These are phyloP conservation scores for Creontiades dilutus DNA, from an alignment of 2,888 invertebrate genomes.

Conservation along the genomic window DNA sequence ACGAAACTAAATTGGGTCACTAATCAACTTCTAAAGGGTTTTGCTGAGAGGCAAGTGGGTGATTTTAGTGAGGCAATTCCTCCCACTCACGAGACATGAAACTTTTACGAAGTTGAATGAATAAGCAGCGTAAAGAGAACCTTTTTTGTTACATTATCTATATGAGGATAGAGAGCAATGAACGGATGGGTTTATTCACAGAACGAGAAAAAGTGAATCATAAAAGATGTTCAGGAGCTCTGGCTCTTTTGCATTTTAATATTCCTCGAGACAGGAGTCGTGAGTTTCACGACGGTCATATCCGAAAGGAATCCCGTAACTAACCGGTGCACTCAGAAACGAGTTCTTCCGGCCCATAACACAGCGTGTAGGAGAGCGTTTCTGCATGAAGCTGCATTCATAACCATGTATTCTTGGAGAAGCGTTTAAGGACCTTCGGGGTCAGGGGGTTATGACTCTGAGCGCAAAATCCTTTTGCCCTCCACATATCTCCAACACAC, in stretches of 20 bases:
- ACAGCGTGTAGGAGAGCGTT: background rate
- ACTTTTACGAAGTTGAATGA: no score
- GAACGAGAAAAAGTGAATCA: background rate
- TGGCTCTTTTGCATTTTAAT: background rate
- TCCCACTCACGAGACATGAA: no score
- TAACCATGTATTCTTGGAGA: background rate
- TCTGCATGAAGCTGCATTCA: background rate
- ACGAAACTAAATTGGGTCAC: no score
- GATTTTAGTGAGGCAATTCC: no score
- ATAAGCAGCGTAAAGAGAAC: no score
- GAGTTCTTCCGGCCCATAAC: background rate
- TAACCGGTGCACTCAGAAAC: background rate
- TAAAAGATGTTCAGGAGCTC: background rate
- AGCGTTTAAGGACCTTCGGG: background rate
- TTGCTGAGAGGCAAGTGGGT: no score
- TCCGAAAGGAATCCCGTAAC: constrained; percentile 7
- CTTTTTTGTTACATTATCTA: no score
- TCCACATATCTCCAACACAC: background rate
- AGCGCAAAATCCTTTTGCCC: background rate
- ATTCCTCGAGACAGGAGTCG: background rate
- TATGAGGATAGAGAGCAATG: no score
- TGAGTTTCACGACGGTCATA: constrained; percentile 12
- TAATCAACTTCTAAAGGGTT: no score
- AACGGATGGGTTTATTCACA: no score
- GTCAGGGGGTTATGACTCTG: constrained; percentile 6